A percentile compares a stretch with the other conserved stretches of the same genome.
Conservation (phyloP, 1,140 invertebrate genomes). For the Galleria mellonella region DNA sequence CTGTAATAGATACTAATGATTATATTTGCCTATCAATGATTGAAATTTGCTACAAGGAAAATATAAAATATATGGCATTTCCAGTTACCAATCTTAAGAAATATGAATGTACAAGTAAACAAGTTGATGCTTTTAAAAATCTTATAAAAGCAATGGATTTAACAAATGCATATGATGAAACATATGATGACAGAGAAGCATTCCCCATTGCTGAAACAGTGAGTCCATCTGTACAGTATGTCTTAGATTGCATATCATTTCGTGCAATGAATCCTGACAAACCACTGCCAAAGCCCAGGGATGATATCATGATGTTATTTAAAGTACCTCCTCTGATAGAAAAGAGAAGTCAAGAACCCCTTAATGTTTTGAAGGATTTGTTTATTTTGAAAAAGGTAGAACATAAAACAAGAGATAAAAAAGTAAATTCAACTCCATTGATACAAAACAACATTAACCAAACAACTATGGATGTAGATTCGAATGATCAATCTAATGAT, state of each 20-base stretch:
- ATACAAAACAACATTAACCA: not conserved
- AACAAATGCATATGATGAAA: conserved; percentile 57
- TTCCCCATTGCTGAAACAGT: conserved; percentile 60
- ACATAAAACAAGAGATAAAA: conserved; percentile 37
- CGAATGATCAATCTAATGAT: not conserved
- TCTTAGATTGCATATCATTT: conserved; percentile 63
- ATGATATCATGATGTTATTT: conserved; percentile 63
- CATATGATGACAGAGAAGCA: conserved; percentile 58
- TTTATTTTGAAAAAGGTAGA: conserved; percentile 56
- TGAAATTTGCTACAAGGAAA: conserved; percentile 59
- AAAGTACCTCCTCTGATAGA: conserved; percentile 50
- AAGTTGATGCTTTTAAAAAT: conserved; percentile 61
- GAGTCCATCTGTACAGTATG: conserved; percentile 61
- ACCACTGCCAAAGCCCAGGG: conserved; percentile 56
- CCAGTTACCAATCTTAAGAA: conserved; percentile 56
- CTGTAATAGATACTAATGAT: conserved; percentile 54
- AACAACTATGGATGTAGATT: not conserved
- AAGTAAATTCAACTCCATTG: conserved; percentile 17
- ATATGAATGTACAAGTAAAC: conserved; percentile 41
- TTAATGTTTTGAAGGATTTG: conserved; percentile 52
- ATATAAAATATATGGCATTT: conserved; percentile 65
- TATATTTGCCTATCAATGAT: conserved; percentile 59
- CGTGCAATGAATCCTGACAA: conserved; percentile 59
- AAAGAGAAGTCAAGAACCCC: conserved; percentile 41
- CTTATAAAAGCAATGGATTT: conserved; percentile 68